Evolutionary conservation across 1,140 invertebrate species (phyloP).

Genomic region (Conus ventricosus): DNA sequence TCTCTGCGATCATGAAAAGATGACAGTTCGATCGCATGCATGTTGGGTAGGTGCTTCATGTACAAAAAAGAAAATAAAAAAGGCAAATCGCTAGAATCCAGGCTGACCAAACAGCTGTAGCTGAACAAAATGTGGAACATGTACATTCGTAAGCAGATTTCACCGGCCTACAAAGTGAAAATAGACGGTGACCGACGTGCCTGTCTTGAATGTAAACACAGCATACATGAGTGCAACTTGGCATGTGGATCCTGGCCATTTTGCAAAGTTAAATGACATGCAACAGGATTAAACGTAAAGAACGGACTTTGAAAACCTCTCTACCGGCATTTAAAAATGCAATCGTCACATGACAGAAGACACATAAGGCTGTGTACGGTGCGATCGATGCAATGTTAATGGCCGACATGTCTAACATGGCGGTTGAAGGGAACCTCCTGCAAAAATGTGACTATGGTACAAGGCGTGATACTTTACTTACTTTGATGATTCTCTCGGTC

Average conservation of each 20-base stretch:
- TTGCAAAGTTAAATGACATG: not conserved
- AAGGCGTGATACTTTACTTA: slow-evolving; percentile 72
- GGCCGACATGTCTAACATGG: slow-evolving; percentile 63
- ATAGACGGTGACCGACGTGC: not conserved
- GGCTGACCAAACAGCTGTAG: too few relatives aligned
- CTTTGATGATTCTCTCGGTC: slow-evolving; percentile 84
- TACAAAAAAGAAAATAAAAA: too few relatives aligned
- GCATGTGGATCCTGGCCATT: not conserved
- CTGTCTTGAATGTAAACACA: slow-evolving; percentile 37
- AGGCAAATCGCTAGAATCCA: too few relatives aligned
- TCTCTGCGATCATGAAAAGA: too few relatives aligned
- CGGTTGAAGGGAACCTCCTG: slow-evolving; percentile 52
- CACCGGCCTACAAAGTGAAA: slow-evolving; percentile 1
- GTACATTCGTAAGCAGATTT: not conserved
- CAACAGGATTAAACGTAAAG: not conserved
- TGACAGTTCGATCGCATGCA: too few relatives aligned
- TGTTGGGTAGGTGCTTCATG: too few relatives aligned
- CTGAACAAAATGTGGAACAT: not conserved
- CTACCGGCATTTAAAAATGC: not conserved
- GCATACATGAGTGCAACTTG: not conserved
- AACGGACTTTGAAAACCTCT: not conserved
- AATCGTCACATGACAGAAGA: slow-evolving; percentile 16
- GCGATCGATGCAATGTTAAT: slow-evolving; percentile 43
- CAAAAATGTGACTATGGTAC: slow-evolving; percentile 15
- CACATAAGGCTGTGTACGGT: slow-evolving; percentile 35